Evolutionary conservation across 2,797 vertebrate species (phyloP).

Genomic region (Synaphobranchus kaupii): DNA sequence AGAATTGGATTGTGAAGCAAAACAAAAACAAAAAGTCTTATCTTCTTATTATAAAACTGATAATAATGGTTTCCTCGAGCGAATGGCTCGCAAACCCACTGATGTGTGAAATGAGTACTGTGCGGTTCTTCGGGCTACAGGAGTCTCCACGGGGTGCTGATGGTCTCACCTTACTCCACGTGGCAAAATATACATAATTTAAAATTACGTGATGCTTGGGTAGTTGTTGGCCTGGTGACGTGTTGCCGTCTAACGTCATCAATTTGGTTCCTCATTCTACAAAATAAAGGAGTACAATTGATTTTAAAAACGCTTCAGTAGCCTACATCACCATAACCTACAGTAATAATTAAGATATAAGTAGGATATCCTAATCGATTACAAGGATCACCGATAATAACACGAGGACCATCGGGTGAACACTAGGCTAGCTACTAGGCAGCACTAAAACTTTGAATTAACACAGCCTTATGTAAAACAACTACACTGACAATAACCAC

Average conservation of each 20-base stretch:
- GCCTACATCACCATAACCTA: background rate
- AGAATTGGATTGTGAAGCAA: background rate
- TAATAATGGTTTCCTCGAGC: background rate
- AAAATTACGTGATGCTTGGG: background rate
- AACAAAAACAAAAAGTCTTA: background rate
- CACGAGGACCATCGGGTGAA: background rate
- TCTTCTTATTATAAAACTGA: background rate
- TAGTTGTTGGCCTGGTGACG: background rate
- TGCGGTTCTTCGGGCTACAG: background rate
- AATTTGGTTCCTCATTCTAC: background rate
- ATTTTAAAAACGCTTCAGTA: background rate
- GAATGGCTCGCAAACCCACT: background rate
- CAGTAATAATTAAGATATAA: background rate
- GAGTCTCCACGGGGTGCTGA: background rate
- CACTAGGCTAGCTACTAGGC: background rate
- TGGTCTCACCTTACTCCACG: slow-evolving; percentile 11
- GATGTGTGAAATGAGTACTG: background rate
- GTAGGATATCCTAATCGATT: background rate
- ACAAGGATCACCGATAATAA: background rate
- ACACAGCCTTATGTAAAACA: background rate
- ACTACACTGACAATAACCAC: background rate
- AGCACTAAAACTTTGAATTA: background rate
- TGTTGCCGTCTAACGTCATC: background rate
- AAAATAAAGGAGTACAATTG: background rate
- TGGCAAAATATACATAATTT: background rate